Conservation (phyloP, 2,888 invertebrate species). For the Drosophila ezoana region DNA sequence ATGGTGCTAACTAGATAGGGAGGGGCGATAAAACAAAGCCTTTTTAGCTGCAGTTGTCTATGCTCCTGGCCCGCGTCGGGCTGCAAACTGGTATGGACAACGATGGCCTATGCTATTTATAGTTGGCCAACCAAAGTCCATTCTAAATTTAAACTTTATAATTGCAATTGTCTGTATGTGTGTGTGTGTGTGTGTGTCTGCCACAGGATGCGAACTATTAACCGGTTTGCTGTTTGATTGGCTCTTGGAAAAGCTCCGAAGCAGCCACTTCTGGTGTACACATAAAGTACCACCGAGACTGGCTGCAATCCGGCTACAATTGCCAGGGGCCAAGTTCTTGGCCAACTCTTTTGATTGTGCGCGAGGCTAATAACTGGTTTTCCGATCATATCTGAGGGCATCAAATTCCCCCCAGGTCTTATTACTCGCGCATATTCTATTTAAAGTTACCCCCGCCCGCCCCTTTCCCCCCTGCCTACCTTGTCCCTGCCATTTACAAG, state of each 20-base stretch:
- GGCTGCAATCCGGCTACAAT: constrained; percentile 39
- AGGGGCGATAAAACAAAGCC: constrained; percentile 3
- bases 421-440: constrained; percentile 27
- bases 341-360: constrained; percentile 53
- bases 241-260: constrained; percentile 50
- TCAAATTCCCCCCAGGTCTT: constrained; percentile 15
- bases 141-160: constrained; percentile 75
- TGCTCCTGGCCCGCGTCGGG: constrained; percentile 11
- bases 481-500: constrained; percentile 6
- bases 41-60: constrained; percentile 29
- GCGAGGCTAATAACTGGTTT: constrained; percentile 55
- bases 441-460: constrained; percentile 17
- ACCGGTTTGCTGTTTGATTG: constrained; percentile 75
- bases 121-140: constrained; percentile 70
- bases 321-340: constrained; percentile 45
- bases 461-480: not conserved
- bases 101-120: constrained; percentile 57
- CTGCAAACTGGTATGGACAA: constrained; percentile 55
- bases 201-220: constrained; percentile 70
- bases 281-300: constrained; percentile 46
- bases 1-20: constrained; percentile 48
- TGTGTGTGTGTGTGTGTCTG: constrained; percentile 38
- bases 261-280: constrained; percentile 70
- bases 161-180: constrained; percentile 31
- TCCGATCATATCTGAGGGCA: constrained; percentile 45